These are phyloP conservation scores for Myioborus melanocephalus DNA, from an alignment of 2,797 vertebrate species.

Conservation along the genomic window DNA sequence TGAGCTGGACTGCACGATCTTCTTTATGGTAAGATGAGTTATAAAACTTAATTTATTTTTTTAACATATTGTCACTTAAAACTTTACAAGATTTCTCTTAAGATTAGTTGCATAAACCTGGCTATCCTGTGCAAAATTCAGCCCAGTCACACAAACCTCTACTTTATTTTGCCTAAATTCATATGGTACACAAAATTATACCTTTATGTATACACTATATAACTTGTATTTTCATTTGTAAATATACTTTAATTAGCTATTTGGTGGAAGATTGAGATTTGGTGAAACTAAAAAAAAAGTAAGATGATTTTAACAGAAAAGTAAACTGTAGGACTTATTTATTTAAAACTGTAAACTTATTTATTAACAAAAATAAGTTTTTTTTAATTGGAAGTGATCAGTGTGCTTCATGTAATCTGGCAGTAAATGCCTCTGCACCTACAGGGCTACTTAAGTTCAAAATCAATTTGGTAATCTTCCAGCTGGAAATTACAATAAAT, in stretches of 20 bases:
- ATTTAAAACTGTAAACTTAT: neutral
- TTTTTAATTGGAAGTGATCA: constrained; percentile 34
- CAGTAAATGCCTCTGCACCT: neutral
- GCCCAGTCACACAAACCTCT: neutral
- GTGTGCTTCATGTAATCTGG: neutral
- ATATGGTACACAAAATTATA: neutral
- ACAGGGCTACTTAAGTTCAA: constrained; percentile 12
- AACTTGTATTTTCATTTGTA: neutral
- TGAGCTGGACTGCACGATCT: neutral
- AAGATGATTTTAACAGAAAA: neutral
- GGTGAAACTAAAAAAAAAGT: neutral
- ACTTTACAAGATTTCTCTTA: neutral
- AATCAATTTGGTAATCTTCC: constrained; percentile 46
- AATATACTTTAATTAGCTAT: neutral
- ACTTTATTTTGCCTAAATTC: neutral
- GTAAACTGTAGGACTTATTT: neutral
- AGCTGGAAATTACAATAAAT: constrained; percentile 50
- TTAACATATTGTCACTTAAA: neutral
- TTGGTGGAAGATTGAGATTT: neutral
- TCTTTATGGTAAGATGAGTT: neutral
- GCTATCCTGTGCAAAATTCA: neutral
- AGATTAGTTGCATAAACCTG: neutral
- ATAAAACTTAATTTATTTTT: neutral
- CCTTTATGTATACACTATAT: neutral
- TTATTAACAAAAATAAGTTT: neutral